Evolutionary conservation across 2,888 invertebrate species (phyloP), one percentile per base, ranked within the genome.

Genomic region (Loripinus fragilis): DNA sequence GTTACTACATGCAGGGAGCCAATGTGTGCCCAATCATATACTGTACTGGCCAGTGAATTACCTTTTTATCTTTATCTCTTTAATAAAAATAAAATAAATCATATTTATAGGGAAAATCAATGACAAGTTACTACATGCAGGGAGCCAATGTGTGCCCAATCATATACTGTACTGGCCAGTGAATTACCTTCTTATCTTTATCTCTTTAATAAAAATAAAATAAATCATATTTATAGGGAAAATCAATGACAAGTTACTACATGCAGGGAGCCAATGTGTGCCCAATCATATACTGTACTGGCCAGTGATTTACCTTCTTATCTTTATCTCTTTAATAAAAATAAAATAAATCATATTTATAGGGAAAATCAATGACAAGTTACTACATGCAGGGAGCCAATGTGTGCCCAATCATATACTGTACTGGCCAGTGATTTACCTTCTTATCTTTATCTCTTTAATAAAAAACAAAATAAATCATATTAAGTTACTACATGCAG

Each of bases 171-270:
- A n/a, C n/a, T 38, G 17, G 38, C 38, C 70, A 3, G n/a, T 41
- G 23, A 35, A n/a, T 68, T 74, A 74, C 74, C 74, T 74, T 30
- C 48, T 74, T 74, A 60, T 55, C 74, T 74, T 68, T 74, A 42
- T 3, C n/a, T n/a, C n/a, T n/a, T n/a, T n/a, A n/a, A n/a, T n/a
- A n/a, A n/a, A n/a, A n/a, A n/a, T n/a, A n/a, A n/a, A n/a, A n/a
- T n/a, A n/a, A n/a, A n/a, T n/a, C n/a, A n/a, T n/a, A n/a, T n/a
- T n/a, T n/a, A n/a, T n/a, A 5, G 55, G 17, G 17, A 20, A 28
- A 20, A 60, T 33, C 10, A 33, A 33, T 8, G 60, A 30, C 60
- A 30, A 33, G 60, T 60, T 60, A 60, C 30, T 17, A 55, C 55
- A 55, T 55, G 55, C 55, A 55, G 28, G 55, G 55, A 28, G 8